A percentile compares a stretch with the other conserved stretches of the same genome.
Conservation (phyloP, 2,888 invertebrate species). For the Halocaridina rubra region DNA sequence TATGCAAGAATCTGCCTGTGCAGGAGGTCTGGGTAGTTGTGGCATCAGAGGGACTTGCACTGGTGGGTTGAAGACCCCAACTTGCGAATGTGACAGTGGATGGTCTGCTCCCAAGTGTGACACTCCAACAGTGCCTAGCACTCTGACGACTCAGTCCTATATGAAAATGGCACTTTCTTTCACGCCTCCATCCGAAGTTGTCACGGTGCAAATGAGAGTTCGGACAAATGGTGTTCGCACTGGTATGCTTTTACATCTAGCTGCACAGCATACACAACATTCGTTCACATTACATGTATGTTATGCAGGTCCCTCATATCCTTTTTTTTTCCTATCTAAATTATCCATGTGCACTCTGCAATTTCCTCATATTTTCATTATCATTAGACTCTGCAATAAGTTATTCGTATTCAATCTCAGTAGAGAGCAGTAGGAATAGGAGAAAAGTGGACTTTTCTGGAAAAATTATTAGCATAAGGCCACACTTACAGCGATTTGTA, state of each 20-base stretch:
- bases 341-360: neutral
- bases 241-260: slow-evolving; percentile 38
- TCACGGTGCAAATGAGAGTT: slow-evolving; percentile 33
- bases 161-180: slow-evolving; percentile 43
- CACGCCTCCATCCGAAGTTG: slow-evolving; percentile 34
- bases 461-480: neutral
- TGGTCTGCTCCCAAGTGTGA: slow-evolving; percentile 37
- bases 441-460: no score
- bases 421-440: no score
- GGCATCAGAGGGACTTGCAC: slow-evolving; percentile 44
- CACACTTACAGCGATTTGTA: neutral
- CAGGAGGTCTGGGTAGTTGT: slow-evolving; percentile 3
- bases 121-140: slow-evolving; percentile 25
- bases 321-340: neutral
- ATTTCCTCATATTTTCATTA: neutral
- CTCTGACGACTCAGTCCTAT: slow-evolving; percentile 26
- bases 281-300: neutral
- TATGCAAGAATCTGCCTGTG: slow-evolving; percentile 24
- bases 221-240: slow-evolving; percentile 20
- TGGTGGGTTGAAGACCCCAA: slow-evolving; percentile 20
- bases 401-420: neutral
- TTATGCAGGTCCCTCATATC: neutral
- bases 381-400: neutral
- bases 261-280: neutral
- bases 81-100: slow-evolving; percentile 45